Conservation (phyloP, 2,113 vertebrate species). For the Sterrhoptilus dennistouni region DNA sequence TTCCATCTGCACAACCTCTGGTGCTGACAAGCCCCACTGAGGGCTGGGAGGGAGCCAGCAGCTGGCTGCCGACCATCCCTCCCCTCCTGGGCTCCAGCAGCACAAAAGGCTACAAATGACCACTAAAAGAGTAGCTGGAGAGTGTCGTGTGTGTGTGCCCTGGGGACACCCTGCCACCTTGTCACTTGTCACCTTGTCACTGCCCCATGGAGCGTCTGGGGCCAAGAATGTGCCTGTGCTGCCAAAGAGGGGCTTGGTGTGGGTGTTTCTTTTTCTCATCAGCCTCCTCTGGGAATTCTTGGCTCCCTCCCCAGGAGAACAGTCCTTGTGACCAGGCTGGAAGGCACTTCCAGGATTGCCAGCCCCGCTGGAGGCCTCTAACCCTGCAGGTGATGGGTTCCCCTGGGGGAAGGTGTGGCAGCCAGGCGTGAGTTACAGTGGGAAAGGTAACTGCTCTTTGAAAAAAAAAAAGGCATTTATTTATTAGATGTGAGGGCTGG, state of each 20-base stretch:
- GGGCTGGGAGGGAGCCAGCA: slow-evolving; percentile 8
- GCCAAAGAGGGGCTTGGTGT: not conserved
- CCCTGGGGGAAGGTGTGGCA: not conserved
- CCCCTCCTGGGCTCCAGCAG: not conserved
- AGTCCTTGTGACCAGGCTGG: not conserved
- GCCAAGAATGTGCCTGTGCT: not conserved
- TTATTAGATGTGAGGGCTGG: not conserved
- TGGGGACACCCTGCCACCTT: not conserved
- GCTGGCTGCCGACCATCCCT: not conserved
- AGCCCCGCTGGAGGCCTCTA: not conserved
- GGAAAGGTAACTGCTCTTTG: not conserved
- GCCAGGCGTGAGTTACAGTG: not conserved
- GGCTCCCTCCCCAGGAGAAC: not conserved
- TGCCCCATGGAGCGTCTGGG: not conserved
- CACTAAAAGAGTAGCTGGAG: not conserved
- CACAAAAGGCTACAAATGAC: not conserved
- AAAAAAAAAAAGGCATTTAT: not conserved
- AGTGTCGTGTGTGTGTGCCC: accelerated
- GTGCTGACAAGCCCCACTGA: slow-evolving; percentile 32
- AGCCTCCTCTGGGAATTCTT: not conserved
- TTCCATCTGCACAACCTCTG: slow-evolving; percentile 41
- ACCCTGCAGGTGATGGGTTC: not conserved
- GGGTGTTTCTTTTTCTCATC: not conserved
- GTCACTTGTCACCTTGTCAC: not conserved
- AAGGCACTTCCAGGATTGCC: not conserved